Evolutionary conservation across 2,113 vertebrate genomes (phyloP), one percentile per base, ranked within the genome.

Genomic region (Tetrao urogallus): DNA sequence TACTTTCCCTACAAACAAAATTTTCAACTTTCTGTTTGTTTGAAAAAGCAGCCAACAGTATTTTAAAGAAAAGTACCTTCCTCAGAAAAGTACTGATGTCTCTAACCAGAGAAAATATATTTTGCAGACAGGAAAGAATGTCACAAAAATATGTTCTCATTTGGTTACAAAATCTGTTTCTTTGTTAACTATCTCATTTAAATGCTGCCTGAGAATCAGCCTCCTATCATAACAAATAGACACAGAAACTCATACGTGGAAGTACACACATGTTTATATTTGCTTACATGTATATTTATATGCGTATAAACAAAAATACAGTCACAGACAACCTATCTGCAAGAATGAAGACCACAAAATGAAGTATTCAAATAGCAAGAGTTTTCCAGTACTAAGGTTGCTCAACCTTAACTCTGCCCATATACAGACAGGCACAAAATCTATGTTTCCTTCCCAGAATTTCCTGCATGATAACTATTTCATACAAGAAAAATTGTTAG

Each of bases 141-240:
- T 89, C 95, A 93, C 56, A 92, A 82, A 96, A 96, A 93, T 85
- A 92, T 95, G 92, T 93, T 95, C 92, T 95, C 82, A 95, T 96
- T 93, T 93, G 78, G 86, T 92, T 95, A 93, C 94, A 92, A 95
- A 96, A 93, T 93, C 91, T 94, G 89, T 94, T 93, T 90, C 92
- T 95, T 94, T 90, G 84, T 93, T 91, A 91, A 94, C 89, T 95
- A 76, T 77, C 63, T 96, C 58, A 94, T 96, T 93, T 94, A 94
- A 92, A 95, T 95, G 80, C 83, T 94, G 78, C 91, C 81, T 91
- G 87, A 73, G 82, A 95, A 78, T 96, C 92, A 92, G 84, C 70
- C 87, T 94, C 64, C 81, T 92, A 87, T 94, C 92, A 93, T 91
- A 95, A 95, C 88, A 96, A 93, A 93, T 82, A 93, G 81, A 91